phyloP scores from a whole-genome alignment of 2,888 invertebrate genomes.

The Polylopha cassiicola region DNA sequence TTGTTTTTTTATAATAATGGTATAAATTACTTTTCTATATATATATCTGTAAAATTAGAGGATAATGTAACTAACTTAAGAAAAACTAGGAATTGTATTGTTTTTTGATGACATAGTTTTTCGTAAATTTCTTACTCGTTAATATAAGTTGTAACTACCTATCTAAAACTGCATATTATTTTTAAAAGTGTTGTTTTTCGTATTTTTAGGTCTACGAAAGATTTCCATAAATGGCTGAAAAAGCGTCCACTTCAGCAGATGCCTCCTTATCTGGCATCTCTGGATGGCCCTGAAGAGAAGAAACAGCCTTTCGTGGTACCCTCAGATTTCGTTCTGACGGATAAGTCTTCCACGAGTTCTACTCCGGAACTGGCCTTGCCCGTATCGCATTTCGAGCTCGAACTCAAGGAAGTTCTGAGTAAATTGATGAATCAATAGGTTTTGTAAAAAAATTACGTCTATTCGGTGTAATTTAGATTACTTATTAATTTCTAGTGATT shows the following conservation, averaged over 20 bases:
- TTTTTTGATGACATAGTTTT: too few relatives aligned
- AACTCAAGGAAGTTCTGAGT: constrained; percentile 62
- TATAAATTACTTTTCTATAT: too few relatives aligned
- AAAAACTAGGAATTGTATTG: too few relatives aligned
- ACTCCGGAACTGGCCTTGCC: constrained; percentile 55
- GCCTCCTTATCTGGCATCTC: constrained; percentile 48
- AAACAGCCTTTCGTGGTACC: constrained; percentile 58
- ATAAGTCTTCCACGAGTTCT: constrained; percentile 32
- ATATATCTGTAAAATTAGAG: too few relatives aligned
- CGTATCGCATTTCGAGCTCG: constrained; percentile 58
- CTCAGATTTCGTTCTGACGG: constrained; percentile 54
- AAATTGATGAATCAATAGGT: constrained; percentile 53
- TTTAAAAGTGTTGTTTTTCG: constrained; percentile 14
- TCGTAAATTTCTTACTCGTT: too few relatives aligned
- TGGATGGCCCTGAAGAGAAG: constrained; percentile 43
- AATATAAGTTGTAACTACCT: too few relatives aligned
- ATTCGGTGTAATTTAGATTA: too few relatives aligned
- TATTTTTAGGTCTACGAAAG: constrained; percentile 59
- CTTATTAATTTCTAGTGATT: too few relatives aligned
- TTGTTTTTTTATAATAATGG: too few relatives aligned
- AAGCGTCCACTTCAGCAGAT: constrained; percentile 50
- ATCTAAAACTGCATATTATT: too few relatives aligned
- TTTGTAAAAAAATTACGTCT: too few relatives aligned
- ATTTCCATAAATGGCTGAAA: constrained; percentile 55
- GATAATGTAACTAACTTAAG: too few relatives aligned